These are phyloP conservation scores for Ibycter americanus DNA, from an alignment of 2,797 vertebrate genomes.

Conservation along the genomic window DNA sequence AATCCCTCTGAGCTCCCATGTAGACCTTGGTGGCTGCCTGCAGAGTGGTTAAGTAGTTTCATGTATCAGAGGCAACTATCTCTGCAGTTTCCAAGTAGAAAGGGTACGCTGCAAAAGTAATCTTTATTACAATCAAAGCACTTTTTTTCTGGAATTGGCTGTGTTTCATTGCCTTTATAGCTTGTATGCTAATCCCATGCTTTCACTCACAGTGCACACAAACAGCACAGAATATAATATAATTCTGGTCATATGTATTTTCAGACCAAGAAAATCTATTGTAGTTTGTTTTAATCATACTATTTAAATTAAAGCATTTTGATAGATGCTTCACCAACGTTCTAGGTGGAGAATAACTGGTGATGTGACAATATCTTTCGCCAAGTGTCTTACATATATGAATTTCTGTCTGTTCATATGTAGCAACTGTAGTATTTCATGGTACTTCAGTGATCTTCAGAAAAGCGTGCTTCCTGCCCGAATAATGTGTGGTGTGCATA, in stretches of 20 bases:
- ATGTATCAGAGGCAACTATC: neutral
- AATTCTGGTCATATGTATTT: neutral
- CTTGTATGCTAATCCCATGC: neutral
- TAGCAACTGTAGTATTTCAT: neutral
- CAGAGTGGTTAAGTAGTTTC: neutral
- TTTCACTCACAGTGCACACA: neutral
- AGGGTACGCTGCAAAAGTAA: neutral
- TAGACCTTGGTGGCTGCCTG: neutral
- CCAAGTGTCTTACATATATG: neutral
- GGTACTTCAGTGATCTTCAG: neutral
- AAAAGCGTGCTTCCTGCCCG: neutral
- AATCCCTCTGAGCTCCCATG: neutral
- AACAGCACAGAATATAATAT: neutral
- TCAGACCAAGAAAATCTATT: neutral
- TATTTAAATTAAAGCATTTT: neutral
- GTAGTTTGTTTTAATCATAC: neutral
- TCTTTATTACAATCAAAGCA: neutral
- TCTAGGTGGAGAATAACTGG: neutral
- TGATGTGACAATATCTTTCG: neutral
- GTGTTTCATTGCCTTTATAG: neutral
- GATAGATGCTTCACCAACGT: neutral
- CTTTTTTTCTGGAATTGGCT: neutral
- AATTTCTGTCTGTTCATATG: neutral
- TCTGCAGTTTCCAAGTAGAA: neutral
- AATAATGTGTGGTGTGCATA: neutral